Evolutionary conservation across 2,113 vertebrate genomes (phyloP).

Genomic region (Periophthalmodon schlosseri): DNA sequence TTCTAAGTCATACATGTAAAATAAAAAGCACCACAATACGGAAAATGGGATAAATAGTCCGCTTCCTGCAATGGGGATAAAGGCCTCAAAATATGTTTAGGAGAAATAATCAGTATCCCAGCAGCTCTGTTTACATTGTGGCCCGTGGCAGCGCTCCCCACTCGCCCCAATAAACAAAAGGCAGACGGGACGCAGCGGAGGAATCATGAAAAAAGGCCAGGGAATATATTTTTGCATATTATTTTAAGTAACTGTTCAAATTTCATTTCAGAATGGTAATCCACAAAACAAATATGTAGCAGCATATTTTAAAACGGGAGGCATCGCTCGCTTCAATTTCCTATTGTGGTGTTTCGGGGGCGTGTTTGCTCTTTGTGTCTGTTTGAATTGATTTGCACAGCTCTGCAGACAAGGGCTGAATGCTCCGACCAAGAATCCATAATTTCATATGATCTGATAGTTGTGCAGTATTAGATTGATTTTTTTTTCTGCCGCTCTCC

Average conservation of each 20-base stretch:
- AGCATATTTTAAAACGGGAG: conserved; percentile 81
- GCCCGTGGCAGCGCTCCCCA: conserved; percentile 62
- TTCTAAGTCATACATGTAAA: conserved; percentile 62
- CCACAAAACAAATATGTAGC: conserved; percentile 85
- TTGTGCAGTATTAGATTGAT: conserved; percentile 93
- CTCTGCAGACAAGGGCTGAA: conserved; percentile 87
- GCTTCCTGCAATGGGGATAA: conserved; percentile 75
- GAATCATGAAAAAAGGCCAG: conserved; percentile 64
- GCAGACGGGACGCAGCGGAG: conserved; percentile 40
- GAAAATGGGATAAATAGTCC: conserved; percentile 62
- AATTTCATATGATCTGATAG: conserved; percentile 97
- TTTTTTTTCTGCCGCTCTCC: conserved; percentile 64
- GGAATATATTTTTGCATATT: conserved; percentile 84
- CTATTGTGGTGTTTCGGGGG: conserved; percentile 78
- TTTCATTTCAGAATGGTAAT: conserved; percentile 85
- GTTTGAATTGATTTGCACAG: conserved; percentile 87
- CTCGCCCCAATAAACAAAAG: conserved; percentile 75
- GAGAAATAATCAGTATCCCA: conserved; percentile 79
- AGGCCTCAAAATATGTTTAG: conserved; percentile 76
- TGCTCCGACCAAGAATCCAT: conserved; percentile 88
- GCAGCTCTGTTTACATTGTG: conserved; percentile 76
- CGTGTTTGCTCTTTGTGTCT: conserved; percentile 86
- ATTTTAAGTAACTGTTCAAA: conserved; percentile 88
- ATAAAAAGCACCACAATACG: conserved; percentile 47
- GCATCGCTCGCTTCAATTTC: conserved; percentile 81